phyloP scores from a whole-genome alignment of 2,888 invertebrate species.

The Drosophila suboccidentalis region DNA sequence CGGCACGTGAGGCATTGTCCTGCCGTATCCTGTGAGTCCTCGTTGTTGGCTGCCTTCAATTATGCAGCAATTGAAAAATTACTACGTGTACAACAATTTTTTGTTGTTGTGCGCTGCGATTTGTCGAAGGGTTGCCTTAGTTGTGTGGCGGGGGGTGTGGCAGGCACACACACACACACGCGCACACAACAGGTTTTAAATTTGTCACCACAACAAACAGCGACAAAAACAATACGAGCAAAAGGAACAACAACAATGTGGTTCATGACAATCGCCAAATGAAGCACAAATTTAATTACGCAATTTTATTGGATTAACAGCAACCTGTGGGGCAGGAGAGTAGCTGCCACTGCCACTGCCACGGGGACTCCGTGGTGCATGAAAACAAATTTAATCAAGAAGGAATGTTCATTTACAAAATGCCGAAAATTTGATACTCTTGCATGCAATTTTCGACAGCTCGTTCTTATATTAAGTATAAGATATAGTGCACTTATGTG shows the following conservation, averaged over 20 bases:
- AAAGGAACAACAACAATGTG: conserved; percentile 24
- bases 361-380: conserved; percentile 25
- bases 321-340: conserved; percentile 53
- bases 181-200: conserved; percentile 72
- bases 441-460: not conserved
- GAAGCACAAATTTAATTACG: conserved; percentile 86
- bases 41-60: conserved; percentile 76
- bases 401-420: not conserved
- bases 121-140: conserved; percentile 55
- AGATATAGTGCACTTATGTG: too few species aligned
- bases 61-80: conserved; percentile 85
- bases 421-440: not conserved
- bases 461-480: too few species aligned
- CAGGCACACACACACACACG: conserved; percentile 27
- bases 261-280: conserved; percentile 83
- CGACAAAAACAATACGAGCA: conserved; percentile 38
- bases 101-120: conserved; percentile 16
- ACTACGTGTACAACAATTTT: conserved; percentile 81
- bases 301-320: conserved; percentile 86
- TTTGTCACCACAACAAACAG: conserved; percentile 80
- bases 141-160: not conserved
- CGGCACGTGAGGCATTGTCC: conserved; percentile 59
- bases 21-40: conserved; percentile 8
- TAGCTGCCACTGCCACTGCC: conserved; percentile 3
- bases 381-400: conserved; percentile 71